Base-by-base conservation (phyloP, 2,888 invertebrate species). In the Suillia variegata region DNA sequence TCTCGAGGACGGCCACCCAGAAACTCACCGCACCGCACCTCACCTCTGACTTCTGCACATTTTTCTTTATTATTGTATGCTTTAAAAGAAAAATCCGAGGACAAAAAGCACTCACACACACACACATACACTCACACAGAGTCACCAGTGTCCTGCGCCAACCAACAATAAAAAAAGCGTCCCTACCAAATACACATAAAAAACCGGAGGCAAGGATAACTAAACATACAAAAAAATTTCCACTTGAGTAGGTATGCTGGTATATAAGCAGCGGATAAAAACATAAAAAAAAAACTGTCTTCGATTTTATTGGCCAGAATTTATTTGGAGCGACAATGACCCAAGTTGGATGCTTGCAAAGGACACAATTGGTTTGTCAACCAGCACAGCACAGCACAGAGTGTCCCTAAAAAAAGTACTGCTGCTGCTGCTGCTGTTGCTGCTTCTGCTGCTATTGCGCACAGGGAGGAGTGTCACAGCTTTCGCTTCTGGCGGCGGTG, bases 361-460 rank as follows among this genome's bases (percentile, higher is more conserved):
- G 68, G 68, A 70, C 70, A 70, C 70, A 68, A 70, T 70, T 70
- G 70, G 70, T 70, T 70, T 70, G 67, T 70, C 66, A 63, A 64
- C 66, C 61, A 6, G 21, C 26, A n/a, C n/a, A n/a, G n/a, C n/a
- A n/a, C n/a, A n/a, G n/a, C n/a, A n/a, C n/a, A 45, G 53, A 62
- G 59, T 59, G 61, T 62, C 59, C 59, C 58, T 59, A 59, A 56
- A 56, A 62, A 56, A 51, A n/a, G n/a, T n/a, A n/a, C n/a, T n/a
- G n/a, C n/a, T n/a, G n/a, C n/a, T n/a, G n/a, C n/a, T n/a, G n/a
- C 56, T 59, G 59, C 59, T 62, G 58, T 56, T 57, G 62, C 59
- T 58, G n/a, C n/a, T n/a, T n/a, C 56, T 59, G 59, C 59, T 62
- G 58, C 53, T 57, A 59, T 56, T 58, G 62, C 62, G 56, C 62